phyloP scores from a whole-genome alignment of 2,113 vertebrate species.

The Microtus montanus region DNA sequence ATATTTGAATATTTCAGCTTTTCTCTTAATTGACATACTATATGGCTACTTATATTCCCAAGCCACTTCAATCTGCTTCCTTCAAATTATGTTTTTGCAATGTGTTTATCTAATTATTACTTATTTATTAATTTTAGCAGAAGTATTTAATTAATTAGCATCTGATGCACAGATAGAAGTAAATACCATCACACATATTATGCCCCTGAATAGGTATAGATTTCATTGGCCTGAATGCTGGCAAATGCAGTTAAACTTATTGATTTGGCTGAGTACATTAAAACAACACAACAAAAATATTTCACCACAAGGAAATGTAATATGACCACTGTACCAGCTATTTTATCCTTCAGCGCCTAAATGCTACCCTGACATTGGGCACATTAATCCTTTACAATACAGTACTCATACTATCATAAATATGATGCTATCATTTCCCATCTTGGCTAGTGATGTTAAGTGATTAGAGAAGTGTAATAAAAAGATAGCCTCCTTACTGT shows the following conservation, averaged over 20 bases:
- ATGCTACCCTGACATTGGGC: conserved; percentile 84
- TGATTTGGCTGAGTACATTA: conserved; percentile 86
- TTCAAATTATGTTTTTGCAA: conserved; percentile 84
- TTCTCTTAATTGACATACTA: conserved; percentile 87
- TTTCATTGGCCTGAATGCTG: conserved; percentile 83
- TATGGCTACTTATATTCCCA: conserved; percentile 86
- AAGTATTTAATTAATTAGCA: conserved; percentile 87
- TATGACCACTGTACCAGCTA: conserved; percentile 85
- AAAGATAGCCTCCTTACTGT: conserved; percentile 88
- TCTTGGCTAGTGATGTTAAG: conserved; percentile 84
- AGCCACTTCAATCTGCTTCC: conserved; percentile 86
- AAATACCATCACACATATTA: conserved; percentile 83
- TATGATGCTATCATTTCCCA: conserved; percentile 88
- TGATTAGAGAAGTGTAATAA: conserved; percentile 89
- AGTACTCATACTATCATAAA: conserved; percentile 88
- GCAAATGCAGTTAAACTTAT: conserved; percentile 86
- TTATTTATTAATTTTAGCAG: conserved; percentile 86
- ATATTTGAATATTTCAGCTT: conserved; percentile 89
- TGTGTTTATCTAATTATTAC: conserved; percentile 86
- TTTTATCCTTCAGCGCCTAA: conserved; percentile 85
- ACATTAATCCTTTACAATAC: conserved; percentile 85
- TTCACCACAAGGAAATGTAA: conserved; percentile 86
- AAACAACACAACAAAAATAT: conserved; percentile 87
- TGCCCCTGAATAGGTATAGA: conserved; percentile 80
- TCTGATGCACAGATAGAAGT: conserved; percentile 83